Evolutionary conservation across 1,140 invertebrate species (phyloP).

Genomic region (Cotesia typhae): DNA sequence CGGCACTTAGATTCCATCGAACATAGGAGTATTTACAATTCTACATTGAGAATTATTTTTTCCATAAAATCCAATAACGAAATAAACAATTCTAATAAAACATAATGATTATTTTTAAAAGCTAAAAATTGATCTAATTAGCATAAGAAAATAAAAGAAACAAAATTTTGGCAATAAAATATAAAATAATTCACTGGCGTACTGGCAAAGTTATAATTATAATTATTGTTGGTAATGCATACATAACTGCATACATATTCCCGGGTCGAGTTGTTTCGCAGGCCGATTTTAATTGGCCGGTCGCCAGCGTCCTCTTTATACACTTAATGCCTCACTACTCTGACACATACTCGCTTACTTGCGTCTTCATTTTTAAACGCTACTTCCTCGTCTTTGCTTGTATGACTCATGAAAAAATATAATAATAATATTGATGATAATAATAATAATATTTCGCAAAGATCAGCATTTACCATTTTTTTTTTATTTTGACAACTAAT

Average conservation of each 20-base stretch:
- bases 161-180: slow-evolving; percentile 19
- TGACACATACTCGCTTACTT: not conserved
- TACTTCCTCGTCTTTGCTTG: slow-evolving; percentile 6
- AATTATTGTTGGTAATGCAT: slow-evolving; percentile 20
- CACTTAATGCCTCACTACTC: slow-evolving; percentile 7
- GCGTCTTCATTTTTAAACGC: not conserved
- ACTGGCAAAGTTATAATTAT: slow-evolving; percentile 35
- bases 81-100: too few species aligned
- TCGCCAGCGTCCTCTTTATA: slow-evolving; percentile 35
- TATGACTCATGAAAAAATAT: slow-evolving; percentile 26
- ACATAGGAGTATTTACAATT: too few species aligned
- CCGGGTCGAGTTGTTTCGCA: slow-evolving; percentile 28
- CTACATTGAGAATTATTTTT: too few species aligned
- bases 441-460: not conserved
- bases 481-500: too few species aligned
- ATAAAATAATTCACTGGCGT: slow-evolving; percentile 17
- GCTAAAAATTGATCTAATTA: not conserved
- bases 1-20: too few species aligned
- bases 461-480: too few species aligned
- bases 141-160: too few species aligned
- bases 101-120: too few species aligned
- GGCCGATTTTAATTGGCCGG: slow-evolving; percentile 49
- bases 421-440: not conserved
- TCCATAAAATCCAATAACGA: too few species aligned
- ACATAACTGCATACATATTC: slow-evolving; percentile 5